Conservation (phyloP, 2,113 vertebrate species). For the Raja brachyura region DNA sequence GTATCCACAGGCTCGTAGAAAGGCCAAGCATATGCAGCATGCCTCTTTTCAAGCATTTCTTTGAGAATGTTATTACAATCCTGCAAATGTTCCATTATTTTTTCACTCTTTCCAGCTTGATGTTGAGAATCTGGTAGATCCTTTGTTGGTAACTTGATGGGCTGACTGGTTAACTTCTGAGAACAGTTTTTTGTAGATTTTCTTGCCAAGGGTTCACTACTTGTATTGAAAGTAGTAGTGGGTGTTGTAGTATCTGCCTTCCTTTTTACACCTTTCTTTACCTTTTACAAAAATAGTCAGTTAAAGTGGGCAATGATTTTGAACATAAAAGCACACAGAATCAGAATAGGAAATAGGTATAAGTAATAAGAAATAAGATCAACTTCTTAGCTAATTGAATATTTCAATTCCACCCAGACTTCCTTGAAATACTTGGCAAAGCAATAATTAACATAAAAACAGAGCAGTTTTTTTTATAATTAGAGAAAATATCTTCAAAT, state of each 20-base stretch:
- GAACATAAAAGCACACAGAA: background rate
- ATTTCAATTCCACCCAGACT: background rate
- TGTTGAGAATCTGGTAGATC: conserved; percentile 57
- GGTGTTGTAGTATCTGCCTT: conserved; percentile 70
- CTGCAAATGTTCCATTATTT: conserved; percentile 61
- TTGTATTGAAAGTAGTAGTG: conserved; percentile 47
- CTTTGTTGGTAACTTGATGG: conserved; percentile 58
- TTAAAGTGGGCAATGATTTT: background rate
- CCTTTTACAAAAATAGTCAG: conserved; percentile 50
- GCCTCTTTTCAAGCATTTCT: conserved; percentile 82
- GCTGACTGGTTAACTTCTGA: conserved; percentile 51
- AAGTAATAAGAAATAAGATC: too few species aligned
- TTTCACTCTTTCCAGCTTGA: conserved; percentile 48
- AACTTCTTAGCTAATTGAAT: background rate
- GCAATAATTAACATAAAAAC: background rate
- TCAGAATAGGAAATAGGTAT: background rate
- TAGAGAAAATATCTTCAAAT: background rate
- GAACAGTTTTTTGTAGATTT: conserved; percentile 48
- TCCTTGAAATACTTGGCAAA: background rate
- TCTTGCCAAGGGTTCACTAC: conserved; percentile 47
- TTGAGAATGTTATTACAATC: conserved; percentile 70
- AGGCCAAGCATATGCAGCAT: conserved; percentile 74
- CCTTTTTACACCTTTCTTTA: conserved; percentile 72
- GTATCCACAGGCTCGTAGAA: conserved; percentile 70
- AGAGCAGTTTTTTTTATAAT: background rate